Evolutionary conservation across 1,140 invertebrate species (phyloP), one percentile per base, ranked within the genome.

Genomic region (Contarinia nasturtii): DNA sequence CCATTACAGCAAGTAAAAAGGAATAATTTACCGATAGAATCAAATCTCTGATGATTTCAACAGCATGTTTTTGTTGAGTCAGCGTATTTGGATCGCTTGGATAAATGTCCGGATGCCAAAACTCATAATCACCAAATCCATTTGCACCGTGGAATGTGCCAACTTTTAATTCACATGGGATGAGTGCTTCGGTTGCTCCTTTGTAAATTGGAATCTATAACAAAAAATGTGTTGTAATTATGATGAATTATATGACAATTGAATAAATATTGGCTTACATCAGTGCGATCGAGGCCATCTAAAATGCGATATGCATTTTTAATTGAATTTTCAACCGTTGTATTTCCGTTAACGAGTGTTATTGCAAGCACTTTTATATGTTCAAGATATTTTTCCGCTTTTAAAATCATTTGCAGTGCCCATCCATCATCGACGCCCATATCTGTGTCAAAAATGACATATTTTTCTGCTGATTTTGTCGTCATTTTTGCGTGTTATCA

Each of bases 401-500:
- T 59, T 1, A 79, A 55, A 2, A 77, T 54, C 49, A 79, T 52
- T 14, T 76, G 56, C 7, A 81, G 52, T 0, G 76, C 76, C 53
- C 75, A 65, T 17, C 74, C 76, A 65, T 81, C 78, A 54, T 80
- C 78, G 15, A 69, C 66, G 0, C 77, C 77, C 18, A 71, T 67
- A 58, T 80, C 77, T 33, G 71, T 70, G 52, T 81, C 77, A n/a
- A 79, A 57, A 44, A 80, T 70, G 17, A 75, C 63, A 10, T 27
- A 27, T n/a, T n/a, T n/a, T n/a, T n/a, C n/a, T n/a, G n/a, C n/a
- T n/a, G n/a, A n/a, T n/a, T n/a, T n/a, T n/a, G n/a, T n/a, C n/a
- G n/a, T n/a, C n/a, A n/a, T n/a, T n/a, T n/a, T n/a, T n/a, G n/a
- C n/a, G n/a, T n/a, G n/a, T n/a, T n/a, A n/a, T n/a, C n/a, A n/a